phyloP scores from a whole-genome alignment of 2,888 invertebrate species.

The Lithosia quadra region DNA sequence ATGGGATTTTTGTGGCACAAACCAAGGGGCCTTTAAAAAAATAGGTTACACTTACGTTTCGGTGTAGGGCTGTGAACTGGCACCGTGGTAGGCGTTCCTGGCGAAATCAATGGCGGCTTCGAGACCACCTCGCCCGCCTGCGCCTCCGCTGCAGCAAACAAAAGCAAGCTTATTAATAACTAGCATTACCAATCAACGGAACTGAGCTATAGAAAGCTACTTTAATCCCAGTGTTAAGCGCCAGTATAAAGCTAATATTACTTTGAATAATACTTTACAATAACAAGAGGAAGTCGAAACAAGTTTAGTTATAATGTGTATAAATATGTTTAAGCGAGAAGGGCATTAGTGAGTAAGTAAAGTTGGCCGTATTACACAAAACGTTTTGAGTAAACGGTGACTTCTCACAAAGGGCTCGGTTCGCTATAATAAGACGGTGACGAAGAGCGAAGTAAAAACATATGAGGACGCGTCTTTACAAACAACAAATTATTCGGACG shows the following conservation, averaged over 20 bases:
- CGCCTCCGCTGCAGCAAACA: constrained; percentile 62
- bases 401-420: constrained; percentile 60
- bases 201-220: neutral
- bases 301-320: constrained; percentile 38
- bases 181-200: constrained; percentile 2
- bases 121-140: constrained; percentile 61
- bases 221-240: constrained; percentile 6
- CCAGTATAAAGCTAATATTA: constrained; percentile 25
- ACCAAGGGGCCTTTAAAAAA: constrained; percentile 56
- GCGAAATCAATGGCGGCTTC: constrained; percentile 70
- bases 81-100: constrained; percentile 58
- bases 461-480: constrained; percentile 66
- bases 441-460: constrained; percentile 64
- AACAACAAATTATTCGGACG: constrained; percentile 71
- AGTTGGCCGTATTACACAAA: constrained; percentile 47
- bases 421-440: constrained; percentile 59
- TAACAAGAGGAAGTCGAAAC: constrained; percentile 30
- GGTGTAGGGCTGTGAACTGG: constrained; percentile 58
- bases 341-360: constrained; percentile 47
- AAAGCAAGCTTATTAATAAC: constrained; percentile 22
- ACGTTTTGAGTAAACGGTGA: constrained; percentile 54
- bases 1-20: constrained; percentile 48
- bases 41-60: constrained; percentile 71
- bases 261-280: neutral
- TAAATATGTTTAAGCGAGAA: constrained; percentile 41